These are phyloP conservation scores for Sebastiscus tertius DNA, from an alignment of 2,797 vertebrate species.

Conservation along the genomic window DNA sequence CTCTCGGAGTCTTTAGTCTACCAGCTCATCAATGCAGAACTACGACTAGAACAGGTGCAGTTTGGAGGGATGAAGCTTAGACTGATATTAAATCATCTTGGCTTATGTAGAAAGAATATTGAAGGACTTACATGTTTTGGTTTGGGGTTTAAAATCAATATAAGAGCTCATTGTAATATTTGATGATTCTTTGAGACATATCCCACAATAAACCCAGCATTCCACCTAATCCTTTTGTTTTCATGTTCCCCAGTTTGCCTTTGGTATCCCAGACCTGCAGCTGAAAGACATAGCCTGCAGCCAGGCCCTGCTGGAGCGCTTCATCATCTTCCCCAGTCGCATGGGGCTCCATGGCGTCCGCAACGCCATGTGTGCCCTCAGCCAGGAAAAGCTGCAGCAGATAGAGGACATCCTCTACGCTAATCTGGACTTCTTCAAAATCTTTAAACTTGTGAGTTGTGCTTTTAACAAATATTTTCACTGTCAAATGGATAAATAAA, in stretches of 20 bases:
- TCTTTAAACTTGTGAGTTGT: slow-evolving; percentile 89
- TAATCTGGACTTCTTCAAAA: slow-evolving; percentile 95
- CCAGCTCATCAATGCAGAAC: slow-evolving; percentile 88
- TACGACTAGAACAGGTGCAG: slow-evolving; percentile 91
- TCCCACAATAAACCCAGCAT: not conserved
- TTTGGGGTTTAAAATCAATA: not conserved
- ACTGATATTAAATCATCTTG: not conserved
- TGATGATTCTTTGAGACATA: not conserved
- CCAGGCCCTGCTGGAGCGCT: slow-evolving; percentile 88
- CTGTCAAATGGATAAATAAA: not conserved
- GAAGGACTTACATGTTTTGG: not conserved
- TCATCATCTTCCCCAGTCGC: slow-evolving; percentile 91
- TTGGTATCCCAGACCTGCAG: slow-evolving; percentile 88
- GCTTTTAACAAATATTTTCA: not conserved
- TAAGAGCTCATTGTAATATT: not conserved
- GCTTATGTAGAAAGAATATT: not conserved
- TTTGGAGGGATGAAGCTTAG: not conserved
- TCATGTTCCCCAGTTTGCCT: slow-evolving; percentile 86
- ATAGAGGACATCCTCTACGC: slow-evolving; percentile 93
- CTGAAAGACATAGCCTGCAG: slow-evolving; percentile 96
- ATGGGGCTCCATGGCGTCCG: slow-evolving; percentile 85
- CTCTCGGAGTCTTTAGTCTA: slow-evolving; percentile 86
- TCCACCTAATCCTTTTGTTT: not conserved
- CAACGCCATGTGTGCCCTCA: slow-evolving; percentile 91
- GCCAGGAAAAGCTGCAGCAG: slow-evolving; percentile 88